These are phyloP conservation scores for Cephus spinipes DNA, from an alignment of 2,888 invertebrate genomes.

Conservation along the genomic window DNA sequence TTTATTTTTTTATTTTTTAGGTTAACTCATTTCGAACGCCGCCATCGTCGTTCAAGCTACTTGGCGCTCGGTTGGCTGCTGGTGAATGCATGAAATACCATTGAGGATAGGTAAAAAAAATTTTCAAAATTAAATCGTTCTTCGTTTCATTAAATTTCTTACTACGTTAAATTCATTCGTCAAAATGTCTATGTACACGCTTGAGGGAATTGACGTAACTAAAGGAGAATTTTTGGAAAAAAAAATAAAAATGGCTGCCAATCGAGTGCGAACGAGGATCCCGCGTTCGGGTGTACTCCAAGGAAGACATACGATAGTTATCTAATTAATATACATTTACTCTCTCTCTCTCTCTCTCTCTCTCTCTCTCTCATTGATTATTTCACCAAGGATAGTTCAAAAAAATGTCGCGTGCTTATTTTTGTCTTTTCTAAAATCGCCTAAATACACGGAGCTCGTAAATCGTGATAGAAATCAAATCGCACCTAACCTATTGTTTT, in stretches of 20 bases:
- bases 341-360: neutral
- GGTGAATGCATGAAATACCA: neutral
- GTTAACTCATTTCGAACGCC: neutral
- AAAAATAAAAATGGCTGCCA: neutral
- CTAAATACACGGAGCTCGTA: neutral
- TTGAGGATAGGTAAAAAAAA: neutral
- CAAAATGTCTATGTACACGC: neutral
- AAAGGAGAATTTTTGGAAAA: neutral
- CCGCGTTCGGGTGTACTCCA: slow-evolving; percentile 31
- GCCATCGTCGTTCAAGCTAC: neutral
- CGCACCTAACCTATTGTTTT: neutral
- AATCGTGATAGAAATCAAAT: neutral
- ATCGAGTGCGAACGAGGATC: neutral
- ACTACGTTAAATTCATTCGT: neutral
- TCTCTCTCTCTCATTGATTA: neutral
- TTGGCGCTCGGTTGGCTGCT: neutral
- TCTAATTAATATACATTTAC: neutral
- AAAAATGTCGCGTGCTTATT: neutral
- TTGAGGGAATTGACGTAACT: neutral
- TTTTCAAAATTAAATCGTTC: neutral
- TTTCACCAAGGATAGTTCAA: neutral
- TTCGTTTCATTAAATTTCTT: neutral
- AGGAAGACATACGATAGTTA: slow-evolving; percentile 55
- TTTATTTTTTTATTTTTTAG: neutral
- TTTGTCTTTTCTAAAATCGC: neutral